phyloP scores from a whole-genome alignment of 2,113 vertebrate species.

The Lanius collurio region DNA sequence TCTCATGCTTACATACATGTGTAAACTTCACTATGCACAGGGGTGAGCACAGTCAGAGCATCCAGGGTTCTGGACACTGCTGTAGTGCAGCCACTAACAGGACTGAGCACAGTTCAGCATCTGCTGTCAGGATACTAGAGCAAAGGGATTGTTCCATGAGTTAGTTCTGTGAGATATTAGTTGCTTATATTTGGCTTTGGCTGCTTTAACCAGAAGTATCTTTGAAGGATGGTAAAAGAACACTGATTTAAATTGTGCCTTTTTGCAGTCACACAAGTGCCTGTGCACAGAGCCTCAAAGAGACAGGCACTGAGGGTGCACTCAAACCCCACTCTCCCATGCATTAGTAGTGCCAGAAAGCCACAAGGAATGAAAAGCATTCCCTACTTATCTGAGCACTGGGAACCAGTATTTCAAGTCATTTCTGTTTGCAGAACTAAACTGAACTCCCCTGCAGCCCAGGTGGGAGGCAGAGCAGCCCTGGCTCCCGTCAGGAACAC shows the following conservation, averaged over 20 bases:
- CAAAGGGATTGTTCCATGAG: neutral
- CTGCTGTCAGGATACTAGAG: neutral
- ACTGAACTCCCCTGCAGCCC: constrained; percentile 3
- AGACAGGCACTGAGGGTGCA: neutral
- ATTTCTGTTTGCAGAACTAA: constrained; percentile 55
- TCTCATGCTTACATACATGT: neutral
- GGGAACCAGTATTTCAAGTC: constrained; percentile 58
- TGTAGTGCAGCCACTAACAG: neutral
- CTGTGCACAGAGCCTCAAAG: neutral
- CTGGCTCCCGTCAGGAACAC: neutral
- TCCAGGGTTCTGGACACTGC: neutral
- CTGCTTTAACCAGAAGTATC: neutral
- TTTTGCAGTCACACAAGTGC: neutral
- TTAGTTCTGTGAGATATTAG: neutral
- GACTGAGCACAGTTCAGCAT: neutral
- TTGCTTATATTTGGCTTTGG: neutral
- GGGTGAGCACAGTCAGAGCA: neutral
- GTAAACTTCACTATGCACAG: neutral
- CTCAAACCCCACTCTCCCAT: neutral
- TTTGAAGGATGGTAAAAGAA: neutral
- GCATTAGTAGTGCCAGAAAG: constrained; percentile 1
- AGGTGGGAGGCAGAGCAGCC: constrained; percentile 34
- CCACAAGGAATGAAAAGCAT: constrained; percentile 28
- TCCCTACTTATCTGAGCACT: neutral
- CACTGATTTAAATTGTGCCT: neutral